phyloP scores from a whole-genome alignment of 35 echinoderm and acorn worm species.

The Holothuria glaberrima region DNA sequence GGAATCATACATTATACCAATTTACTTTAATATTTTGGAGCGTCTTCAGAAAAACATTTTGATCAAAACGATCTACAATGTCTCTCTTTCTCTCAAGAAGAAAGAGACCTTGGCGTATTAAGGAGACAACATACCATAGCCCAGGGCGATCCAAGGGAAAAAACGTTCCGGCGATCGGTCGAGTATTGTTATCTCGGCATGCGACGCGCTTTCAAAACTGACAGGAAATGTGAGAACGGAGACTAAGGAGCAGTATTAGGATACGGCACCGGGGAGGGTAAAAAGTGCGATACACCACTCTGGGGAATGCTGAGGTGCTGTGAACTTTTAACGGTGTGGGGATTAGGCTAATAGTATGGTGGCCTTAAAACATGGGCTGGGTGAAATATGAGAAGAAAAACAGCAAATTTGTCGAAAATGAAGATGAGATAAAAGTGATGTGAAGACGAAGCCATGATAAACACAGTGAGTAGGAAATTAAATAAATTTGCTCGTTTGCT shows the following conservation, averaged over 20 bases:
- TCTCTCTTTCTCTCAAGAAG: no score
- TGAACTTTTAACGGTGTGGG: conserved; percentile 17
- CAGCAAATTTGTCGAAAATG: no score
- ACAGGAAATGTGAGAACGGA: conserved; percentile 27
- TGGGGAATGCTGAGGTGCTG: conserved; percentile 5
- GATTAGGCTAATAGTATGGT: no score
- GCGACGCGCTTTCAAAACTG: not conserved
- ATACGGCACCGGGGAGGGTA: conserved; percentile 3
- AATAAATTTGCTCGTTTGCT: conserved; percentile 32
- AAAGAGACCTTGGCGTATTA: no score
- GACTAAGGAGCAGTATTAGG: not conserved
- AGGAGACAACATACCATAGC: no score
- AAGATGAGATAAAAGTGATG: not conserved
- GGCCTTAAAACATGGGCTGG: no score
- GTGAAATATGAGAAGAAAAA: no score
- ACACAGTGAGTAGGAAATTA: conserved; percentile 34
- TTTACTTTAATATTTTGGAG: no score
- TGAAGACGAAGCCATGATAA: not conserved
- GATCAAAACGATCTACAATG: no score
- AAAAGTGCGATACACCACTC: conserved; percentile 29
- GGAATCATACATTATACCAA: no score
- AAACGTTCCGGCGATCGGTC: conserved; percentile 8
- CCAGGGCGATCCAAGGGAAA: not conserved
- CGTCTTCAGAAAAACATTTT: no score
- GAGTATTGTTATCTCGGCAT: conserved; percentile 27